Evolutionary conservation across 1,140 invertebrate genomes (phyloP).

Genomic region (Drosophila subobscura): DNA sequence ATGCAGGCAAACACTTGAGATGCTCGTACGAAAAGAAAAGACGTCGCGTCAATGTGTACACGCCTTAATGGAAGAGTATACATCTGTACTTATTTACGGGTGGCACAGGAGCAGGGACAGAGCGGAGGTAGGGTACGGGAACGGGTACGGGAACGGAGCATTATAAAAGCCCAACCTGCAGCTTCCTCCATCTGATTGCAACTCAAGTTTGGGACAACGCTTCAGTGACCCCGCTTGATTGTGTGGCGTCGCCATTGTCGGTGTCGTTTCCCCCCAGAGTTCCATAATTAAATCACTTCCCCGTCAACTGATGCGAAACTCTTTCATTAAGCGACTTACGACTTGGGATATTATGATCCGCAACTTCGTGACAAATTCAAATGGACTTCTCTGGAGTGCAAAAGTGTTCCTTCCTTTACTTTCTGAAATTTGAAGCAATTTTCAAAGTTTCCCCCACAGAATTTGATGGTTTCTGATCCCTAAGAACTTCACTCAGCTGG

Average conservation of each 20-base stretch:
- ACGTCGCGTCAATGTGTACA: conserved; percentile 80
- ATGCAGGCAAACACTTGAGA: conserved; percentile 79
- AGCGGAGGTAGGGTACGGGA: not conserved
- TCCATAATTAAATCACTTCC: conserved; percentile 66
- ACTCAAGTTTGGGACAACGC: conserved; percentile 62
- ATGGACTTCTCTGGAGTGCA: not conserved
- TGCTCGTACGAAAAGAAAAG: conserved; percentile 18
- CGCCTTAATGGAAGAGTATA: conserved; percentile 79
- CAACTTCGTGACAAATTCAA: not conserved
- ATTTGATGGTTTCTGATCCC: not conserved
- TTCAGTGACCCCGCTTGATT: conserved; percentile 63
- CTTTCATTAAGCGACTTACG: conserved; percentile 30
- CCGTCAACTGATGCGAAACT: conserved; percentile 47
- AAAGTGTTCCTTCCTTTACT: not conserved
- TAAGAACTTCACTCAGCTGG: not conserved
- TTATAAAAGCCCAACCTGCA: conserved; percentile 53
- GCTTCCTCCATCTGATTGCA: conserved; percentile 48
- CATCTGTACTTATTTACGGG: conserved; percentile 26
- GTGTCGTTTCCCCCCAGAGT: conserved; percentile 20
- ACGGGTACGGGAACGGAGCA: conserved; percentile 1
- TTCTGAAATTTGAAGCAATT: too few species aligned
- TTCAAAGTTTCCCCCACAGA: too few species aligned
- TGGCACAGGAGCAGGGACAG: conserved; percentile 29
- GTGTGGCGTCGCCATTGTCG: conserved; percentile 48
- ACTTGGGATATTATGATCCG: not conserved